Base-by-base conservation (phyloP, 2,888 invertebrate genomes). In the Drosophila sordidula region DNA sequence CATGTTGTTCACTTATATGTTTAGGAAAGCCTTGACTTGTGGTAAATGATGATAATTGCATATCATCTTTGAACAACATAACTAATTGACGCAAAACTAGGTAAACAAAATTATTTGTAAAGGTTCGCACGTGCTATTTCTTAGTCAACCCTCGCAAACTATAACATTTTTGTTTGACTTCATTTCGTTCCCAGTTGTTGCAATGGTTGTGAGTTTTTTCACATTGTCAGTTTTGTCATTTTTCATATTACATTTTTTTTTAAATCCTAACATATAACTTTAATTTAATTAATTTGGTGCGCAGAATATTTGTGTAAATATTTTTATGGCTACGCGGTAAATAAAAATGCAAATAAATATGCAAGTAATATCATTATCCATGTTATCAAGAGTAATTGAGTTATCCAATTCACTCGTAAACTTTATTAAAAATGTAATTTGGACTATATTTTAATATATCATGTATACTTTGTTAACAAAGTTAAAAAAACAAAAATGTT, bases 221-320 rank as follows among this genome's bases (percentile, higher is more conserved):
- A 46, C 45, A 39, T 52, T 45, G 45, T 14, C 52, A 44, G 29
- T 45, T 64, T 16, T 29, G 18, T 12, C 36, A 14, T 45, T 12
- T 38, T 29, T 25, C 44, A 4, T 29, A n/a, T 47, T 4, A n/a
- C 0, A 0, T 4, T 2, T 52, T 41, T 42, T 9, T 16, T 29
- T 42, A 14, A 39, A 39, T 16, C 39, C 16, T 2, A 34, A 16
- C 50, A 41, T 47, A 68, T 59, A 54, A 57, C 54, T 59, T 61
- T 58, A 49, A 38, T 78, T 78, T 78, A 66, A 82, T 78, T 78
- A 78, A 78, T 66, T 66, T 74, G 51, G 18, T 46, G 41, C 47
- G 38, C 47, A 12, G 6, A 44, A 45, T 41, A 38, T 46, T 47
- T 51, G 26, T 51, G 59, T 45, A 41, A 16, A 64, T n/a, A 62